These are phyloP conservation scores for Portunus trituberculatus DNA, from an alignment of 1,140 invertebrate species.

Conservation along the genomic window DNA sequence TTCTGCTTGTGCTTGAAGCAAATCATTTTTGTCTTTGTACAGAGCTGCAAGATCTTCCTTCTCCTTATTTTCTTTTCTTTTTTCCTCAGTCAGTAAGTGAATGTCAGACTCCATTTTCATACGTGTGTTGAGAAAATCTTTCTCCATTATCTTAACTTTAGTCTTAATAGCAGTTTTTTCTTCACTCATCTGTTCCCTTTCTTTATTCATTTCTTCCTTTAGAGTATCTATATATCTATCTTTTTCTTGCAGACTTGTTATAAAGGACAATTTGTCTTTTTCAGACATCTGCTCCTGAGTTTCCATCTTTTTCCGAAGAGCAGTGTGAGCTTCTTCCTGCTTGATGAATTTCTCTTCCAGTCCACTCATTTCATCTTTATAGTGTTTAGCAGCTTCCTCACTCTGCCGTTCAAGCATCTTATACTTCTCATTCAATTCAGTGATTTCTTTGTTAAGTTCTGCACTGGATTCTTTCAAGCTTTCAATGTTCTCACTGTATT, in stretches of 20 bases:
- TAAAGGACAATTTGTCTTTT: background rate
- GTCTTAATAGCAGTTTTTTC: background rate
- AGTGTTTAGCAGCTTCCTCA: background rate
- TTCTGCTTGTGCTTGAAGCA: background rate
- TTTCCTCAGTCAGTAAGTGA: background rate
- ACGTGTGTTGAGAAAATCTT: background rate
- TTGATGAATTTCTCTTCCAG: no score
- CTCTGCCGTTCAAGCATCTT: no score
- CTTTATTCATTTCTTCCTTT: slow-evolving; percentile 13
- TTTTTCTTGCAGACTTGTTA: background rate
- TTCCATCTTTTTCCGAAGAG: no score
- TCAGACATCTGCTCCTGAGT: background rate
- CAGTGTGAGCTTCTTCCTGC: no score
- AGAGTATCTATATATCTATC: background rate
- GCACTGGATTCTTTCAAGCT: background rate
- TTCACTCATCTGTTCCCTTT: background rate
- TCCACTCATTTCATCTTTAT: no score
- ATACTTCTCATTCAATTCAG: background rate
- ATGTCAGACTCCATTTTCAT: background rate
- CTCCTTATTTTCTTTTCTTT: background rate
- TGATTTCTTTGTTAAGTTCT: background rate
- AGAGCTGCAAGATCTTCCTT: background rate
- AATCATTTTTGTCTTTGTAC: background rate
- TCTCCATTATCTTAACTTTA: background rate
- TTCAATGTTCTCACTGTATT: background rate